Percentiles rank a stretch among this genome's conserved stretches.
These are phyloP conservation scores for Corella eumyota DNA, from an alignment of 23 tunicate species.

Conservation along the genomic window DNA sequence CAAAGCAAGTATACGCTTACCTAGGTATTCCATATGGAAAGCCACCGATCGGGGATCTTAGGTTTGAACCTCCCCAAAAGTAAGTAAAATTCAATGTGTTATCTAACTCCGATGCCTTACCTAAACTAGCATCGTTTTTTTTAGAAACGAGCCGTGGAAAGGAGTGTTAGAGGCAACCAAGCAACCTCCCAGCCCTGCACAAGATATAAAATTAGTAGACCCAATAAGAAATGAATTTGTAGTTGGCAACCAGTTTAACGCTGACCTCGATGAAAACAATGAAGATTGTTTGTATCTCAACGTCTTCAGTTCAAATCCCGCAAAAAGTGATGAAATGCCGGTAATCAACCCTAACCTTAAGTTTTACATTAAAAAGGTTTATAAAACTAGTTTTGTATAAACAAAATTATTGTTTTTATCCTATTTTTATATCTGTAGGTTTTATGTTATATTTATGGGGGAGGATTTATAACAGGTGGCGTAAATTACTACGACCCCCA, in stretches of 20 bases:
- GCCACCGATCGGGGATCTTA: constrained; percentile 15
- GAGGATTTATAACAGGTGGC: constrained; percentile 38
- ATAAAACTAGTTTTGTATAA: too few relatives aligned
- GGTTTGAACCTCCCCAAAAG: constrained; percentile 23
- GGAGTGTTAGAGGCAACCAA: constrained; percentile 35
- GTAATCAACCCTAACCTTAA: too few relatives aligned
- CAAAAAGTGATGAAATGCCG: constrained; percentile 10
- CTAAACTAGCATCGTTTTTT: not conserved
- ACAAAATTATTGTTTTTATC: too few relatives aligned
- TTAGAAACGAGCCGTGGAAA: constrained; percentile 45
- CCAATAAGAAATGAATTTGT: not conserved
- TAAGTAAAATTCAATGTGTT: not conserved
- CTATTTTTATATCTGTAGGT: too few relatives aligned
- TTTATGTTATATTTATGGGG: constrained; percentile 59
- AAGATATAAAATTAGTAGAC: not conserved
- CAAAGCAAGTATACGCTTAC: constrained; percentile 14
- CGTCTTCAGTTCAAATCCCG: constrained; percentile 5
- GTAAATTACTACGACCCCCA: constrained; percentile 16
- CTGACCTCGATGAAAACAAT: not conserved
- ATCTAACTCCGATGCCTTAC: not conserved
- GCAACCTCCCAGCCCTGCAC: constrained; percentile 11
- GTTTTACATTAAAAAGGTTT: not conserved
- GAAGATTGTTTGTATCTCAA: constrained; percentile 19
- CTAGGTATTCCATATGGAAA: constrained; percentile 8
- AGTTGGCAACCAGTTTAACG: not conserved